Base-by-base conservation (phyloP, 2,113 vertebrate genomes). In the Burhinus oedicnemus region DNA sequence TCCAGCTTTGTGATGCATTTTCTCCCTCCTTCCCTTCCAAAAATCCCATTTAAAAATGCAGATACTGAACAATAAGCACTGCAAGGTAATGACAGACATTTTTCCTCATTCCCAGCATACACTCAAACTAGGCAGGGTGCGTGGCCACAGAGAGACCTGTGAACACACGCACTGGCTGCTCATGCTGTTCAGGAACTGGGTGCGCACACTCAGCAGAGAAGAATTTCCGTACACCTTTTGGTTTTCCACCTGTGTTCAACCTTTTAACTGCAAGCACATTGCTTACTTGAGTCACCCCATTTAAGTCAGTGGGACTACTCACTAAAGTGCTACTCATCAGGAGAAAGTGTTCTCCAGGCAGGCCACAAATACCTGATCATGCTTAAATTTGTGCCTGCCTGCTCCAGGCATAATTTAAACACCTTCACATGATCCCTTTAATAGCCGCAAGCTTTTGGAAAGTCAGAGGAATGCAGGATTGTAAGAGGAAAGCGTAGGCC, bases 131-230 rank as follows among this genome's bases (percentile, higher is more conserved):
- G n/a, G 32, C n/a, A 80, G 94, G 87, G 87, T 71, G 45, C 6
- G 2, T 72, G 94, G 51, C 27, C 69, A 44, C 65, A 61, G 66
- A 54, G 5, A 4, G 32, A 82, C 89, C 54, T 97, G 94, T 97
- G 71, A 66, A 77, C 75, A 93, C 95, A 95, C 17, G 93, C 58
- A 58, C 26, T 65, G 82, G 80, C 66, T 89, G 57, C 52, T 95
- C 62, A 83, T 38, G 36, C 51, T 76, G 62, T 66, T 87, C 68
- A 80, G 86, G 87, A 92, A 83, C 57, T 36, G 25, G 42, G 57
- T 66, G 54, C 9, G 34, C 27, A 87, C 49, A 95, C 89, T 95
- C 94, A 96, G n/a, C 78, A 85, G 40, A 88, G 78, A 96, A 89
- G 84, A 90, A 97, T 97, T 94, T 96, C 90, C 5, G 1, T 60